A percentile compares a stretch with the other conserved stretches of the same genome.
These are phyloP conservation scores for Leptobrachium ailaonicum DNA, from an alignment of 2,113 vertebrate genomes.

Conservation along the genomic window DNA sequence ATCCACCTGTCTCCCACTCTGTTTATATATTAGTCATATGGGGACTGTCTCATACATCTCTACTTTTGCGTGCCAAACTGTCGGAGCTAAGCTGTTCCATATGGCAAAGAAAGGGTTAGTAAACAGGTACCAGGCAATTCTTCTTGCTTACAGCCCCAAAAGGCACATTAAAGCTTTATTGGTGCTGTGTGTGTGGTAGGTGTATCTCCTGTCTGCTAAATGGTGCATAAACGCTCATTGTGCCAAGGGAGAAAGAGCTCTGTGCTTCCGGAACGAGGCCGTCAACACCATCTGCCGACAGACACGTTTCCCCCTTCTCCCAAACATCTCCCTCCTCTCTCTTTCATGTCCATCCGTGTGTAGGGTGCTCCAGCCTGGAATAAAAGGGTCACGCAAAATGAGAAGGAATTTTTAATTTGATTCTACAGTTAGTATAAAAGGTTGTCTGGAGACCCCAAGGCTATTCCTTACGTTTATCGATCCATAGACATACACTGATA, in stretches of 20 bases:
- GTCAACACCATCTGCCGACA: constrained; percentile 46
- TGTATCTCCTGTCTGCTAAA: constrained; percentile 46
- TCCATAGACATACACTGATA: too few species aligned
- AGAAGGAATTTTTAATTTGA: not conserved
- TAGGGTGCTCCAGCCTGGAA: not conserved
- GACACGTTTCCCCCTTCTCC: constrained; percentile 1
- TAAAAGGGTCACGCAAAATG: not conserved
- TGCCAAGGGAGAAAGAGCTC: constrained; percentile 26
- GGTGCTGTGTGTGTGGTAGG: constrained; percentile 18
- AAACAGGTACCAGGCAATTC: constrained; percentile 5
- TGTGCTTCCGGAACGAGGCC: constrained; percentile 30
- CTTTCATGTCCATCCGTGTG: not conserved
- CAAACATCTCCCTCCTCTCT: not conserved
- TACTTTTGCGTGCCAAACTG: not conserved
- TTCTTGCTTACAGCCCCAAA: constrained; percentile 30
- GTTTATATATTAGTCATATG: not conserved
- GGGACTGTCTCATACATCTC: not conserved
- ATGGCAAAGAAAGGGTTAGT: constrained; percentile 8
- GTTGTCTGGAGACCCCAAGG: too few species aligned
- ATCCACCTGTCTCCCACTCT: not conserved
- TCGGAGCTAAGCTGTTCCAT: not conserved
- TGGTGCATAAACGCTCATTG: constrained; percentile 41
- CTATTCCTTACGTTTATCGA: too few species aligned
- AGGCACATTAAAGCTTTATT: constrained; percentile 41
- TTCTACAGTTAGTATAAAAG: too few species aligned